A percentile compares a stretch with the other conserved stretches of the same genome.
Evolutionary conservation across 2,888 invertebrate genomes (phyloP).

Genomic region (Caenorhabditis macrosperma): DNA sequence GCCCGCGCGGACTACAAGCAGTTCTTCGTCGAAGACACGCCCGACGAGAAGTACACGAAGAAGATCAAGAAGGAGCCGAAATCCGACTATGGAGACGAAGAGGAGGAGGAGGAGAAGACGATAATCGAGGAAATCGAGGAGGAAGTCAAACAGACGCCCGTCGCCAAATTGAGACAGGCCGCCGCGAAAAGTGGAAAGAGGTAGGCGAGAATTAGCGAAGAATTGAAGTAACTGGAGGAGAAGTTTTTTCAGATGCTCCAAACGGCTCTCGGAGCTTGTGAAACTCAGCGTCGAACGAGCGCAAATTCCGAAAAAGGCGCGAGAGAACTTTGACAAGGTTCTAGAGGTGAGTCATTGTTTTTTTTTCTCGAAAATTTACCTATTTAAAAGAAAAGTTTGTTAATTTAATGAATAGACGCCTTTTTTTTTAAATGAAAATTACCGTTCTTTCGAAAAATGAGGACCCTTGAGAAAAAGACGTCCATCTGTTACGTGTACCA

Average conservation of each 20-base stretch:
- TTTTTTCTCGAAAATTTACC: no score
- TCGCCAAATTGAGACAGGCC: constrained; percentile 61
- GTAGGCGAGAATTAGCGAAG: not conserved
- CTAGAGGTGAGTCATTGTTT: constrained; percentile 34
- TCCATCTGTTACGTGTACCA: no score
- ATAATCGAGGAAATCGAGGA: constrained; percentile 52
- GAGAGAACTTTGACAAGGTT: constrained; percentile 43
- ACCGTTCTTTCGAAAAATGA: no score
- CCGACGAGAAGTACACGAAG: constrained; percentile 63
- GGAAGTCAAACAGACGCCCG: constrained; percentile 67
- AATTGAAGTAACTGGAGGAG: no score
- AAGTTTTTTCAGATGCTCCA: constrained; percentile 47
- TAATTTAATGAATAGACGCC: no score
- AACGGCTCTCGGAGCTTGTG: constrained; percentile 60
- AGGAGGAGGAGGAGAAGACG: constrained; percentile 7
- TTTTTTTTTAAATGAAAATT: no score
- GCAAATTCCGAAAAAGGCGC: constrained; percentile 34
- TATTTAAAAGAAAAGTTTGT: no score
- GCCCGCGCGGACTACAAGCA: constrained; percentile 35
- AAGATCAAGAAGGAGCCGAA: not conserved
- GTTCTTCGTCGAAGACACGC: constrained; percentile 65
- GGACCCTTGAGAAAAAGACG: no score
- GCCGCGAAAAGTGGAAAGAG: constrained; percentile 38
- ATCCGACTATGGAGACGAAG: not conserved
- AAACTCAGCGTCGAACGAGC: constrained; percentile 55